A percentile compares a stretch with the other conserved stretches of the same genome.
phyloP scores from a whole-genome alignment of 2,797 vertebrate genomes.

The Aplochiton taeniatus region DNA sequence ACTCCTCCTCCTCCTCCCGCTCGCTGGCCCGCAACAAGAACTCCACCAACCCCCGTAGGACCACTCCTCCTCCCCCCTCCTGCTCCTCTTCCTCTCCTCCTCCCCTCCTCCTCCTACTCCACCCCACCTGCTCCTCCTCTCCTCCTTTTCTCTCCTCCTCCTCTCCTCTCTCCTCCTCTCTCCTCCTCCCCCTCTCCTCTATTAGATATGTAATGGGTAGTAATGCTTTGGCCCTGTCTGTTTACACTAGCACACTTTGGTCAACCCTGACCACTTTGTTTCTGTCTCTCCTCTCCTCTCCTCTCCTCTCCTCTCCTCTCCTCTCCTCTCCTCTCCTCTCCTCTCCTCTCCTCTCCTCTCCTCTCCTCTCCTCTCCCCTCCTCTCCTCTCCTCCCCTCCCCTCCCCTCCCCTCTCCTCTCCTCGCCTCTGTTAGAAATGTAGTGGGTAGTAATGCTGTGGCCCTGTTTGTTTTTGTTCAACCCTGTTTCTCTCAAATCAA shows the following conservation, averaged over 20 bases:
- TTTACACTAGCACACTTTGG: no score
- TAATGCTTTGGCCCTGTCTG: no score
- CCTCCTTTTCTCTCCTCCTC: background rate
- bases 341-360: slow-evolving; percentile 29
- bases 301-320: background rate
- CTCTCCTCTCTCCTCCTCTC: slow-evolving; percentile 1
- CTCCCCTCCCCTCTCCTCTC: background rate
- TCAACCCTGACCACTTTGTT: no score
- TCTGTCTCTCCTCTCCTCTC: background rate
- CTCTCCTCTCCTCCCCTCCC: background rate
- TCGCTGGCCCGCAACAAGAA: slow-evolving; percentile 77
- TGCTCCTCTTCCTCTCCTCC: slow-evolving; percentile 3
- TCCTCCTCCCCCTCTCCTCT: background rate
- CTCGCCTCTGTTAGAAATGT: no score
- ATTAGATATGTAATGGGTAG: no score
- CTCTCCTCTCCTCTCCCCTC: background rate
- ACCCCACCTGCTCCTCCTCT: background rate
- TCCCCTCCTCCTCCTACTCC: background rate
- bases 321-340: slow-evolving; percentile 10
- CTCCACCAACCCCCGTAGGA: slow-evolving; percentile 83
- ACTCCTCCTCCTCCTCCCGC: slow-evolving; percentile 76
- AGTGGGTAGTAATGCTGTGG: no score
- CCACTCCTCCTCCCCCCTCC: slow-evolving; percentile 57
- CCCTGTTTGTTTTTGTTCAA: background rate
- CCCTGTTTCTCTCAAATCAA: slow-evolving; percentile 20